Evolutionary conservation across 1,140 invertebrate species (phyloP), one percentile per base, ranked within the genome.

Genomic region (Leptopilina clavipes): DNA sequence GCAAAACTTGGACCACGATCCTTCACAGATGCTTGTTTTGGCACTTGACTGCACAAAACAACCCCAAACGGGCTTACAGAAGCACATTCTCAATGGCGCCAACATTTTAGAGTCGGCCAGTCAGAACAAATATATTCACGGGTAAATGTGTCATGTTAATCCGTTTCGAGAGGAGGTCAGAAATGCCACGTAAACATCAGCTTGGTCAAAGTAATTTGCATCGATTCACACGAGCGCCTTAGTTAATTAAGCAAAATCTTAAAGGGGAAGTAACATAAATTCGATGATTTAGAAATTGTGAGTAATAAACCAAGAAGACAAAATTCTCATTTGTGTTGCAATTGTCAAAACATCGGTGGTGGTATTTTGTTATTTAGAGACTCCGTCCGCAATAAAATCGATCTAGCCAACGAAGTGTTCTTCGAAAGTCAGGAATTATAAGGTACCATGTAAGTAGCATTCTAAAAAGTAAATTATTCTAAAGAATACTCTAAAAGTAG

Each of bases 1-100:
- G 76, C 79, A 70, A 85, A 85, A 85, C 84, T 85, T 85, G 80
- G 75, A 73, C 48, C 72, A 45, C 74, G 65, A 79, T 76, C 74
- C 73, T 37, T 65, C 52, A 75, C 71, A 65, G 25, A 37, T 65
- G 59, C 59, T 65, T 65, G 59, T 22, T 65, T 65, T 65, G 25
- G 25, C 59, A 65, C 59, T 25, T 65, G 22, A n/a, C 14, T 31
- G 3, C 52, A 54, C 19, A 19, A n/a, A 25, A 14, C 22, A 31
- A n/a, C 11, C 14, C 25, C 19, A 22, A 65, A 31, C 25, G 6
- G 37, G 12, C 19, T 31, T 22, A 65, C 14, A 37, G 22, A n/a
- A 1, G 6, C 59, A 65, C 22, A 65, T 65, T 65, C 59, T n/a
- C 14, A 9, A n/a, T 14, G 59, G 59, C 22, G 25, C 59, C 59